A percentile compares a stretch with the other conserved stretches of the same genome.
phyloP scores from a whole-genome alignment of 2,797 vertebrate genomes.

The Pangasius krempfi region DNA sequence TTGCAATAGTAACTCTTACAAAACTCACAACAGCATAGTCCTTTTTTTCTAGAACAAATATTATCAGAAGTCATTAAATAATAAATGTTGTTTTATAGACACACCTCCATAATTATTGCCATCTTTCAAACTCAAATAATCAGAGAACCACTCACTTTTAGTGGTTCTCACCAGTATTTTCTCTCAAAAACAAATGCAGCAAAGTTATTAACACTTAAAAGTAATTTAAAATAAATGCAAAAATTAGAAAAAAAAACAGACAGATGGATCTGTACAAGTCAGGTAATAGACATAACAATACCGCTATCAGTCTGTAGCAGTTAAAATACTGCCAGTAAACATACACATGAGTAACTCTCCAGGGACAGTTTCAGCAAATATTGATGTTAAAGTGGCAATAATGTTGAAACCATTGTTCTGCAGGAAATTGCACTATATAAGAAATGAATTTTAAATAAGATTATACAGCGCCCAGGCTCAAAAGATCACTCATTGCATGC shows the following conservation, averaged over 20 bases:
- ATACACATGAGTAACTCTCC: neutral
- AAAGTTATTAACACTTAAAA: neutral
- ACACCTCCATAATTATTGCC: neutral
- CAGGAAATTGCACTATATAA: neutral
- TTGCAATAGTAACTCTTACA: neutral
- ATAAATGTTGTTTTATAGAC: neutral
- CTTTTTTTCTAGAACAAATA: neutral
- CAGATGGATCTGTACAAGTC: neutral
- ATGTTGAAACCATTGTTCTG: neutral
- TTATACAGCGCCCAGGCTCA: neutral
- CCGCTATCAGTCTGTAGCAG: neutral
- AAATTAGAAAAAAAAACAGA: neutral
- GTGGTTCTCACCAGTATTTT: neutral
- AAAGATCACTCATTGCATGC: neutral
- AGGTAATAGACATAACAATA: neutral
- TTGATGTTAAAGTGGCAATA: neutral
- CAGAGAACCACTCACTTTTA: neutral
- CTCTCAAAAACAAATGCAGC: neutral
- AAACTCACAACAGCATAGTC: neutral
- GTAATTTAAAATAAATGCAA: neutral
- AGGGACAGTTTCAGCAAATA: neutral
- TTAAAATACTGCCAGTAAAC: neutral
- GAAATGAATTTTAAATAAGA: neutral
- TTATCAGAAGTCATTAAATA: neutral
- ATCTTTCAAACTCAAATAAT: neutral